Evolutionary conservation across 1,140 invertebrate species (phyloP).

Genomic region (Cepaea nemoralis): DNA sequence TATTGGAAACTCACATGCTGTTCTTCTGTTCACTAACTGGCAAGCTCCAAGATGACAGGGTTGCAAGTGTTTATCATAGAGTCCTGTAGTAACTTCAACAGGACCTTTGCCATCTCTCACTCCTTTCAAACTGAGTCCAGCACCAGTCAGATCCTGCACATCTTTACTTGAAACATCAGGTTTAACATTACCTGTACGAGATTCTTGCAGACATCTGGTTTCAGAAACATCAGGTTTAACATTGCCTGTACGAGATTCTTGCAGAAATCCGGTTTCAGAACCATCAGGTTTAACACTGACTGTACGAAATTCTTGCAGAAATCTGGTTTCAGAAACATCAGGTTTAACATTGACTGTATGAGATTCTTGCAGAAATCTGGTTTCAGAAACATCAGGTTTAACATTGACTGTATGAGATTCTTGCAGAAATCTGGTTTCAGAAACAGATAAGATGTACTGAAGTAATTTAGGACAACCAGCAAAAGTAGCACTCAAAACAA

Average conservation of each 20-base stretch:
- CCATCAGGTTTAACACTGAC: too few species aligned
- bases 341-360: not conserved
- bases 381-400: not conserved
- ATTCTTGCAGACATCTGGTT: not conserved
- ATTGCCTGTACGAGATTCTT: not conserved
- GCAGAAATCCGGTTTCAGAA: not conserved
- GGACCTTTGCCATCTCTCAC: not conserved
- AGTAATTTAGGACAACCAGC: not conserved
- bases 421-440: not conserved
- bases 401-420: not conserved
- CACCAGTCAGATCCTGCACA: not conserved
- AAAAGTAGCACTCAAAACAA: not conserved
- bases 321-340: not conserved
- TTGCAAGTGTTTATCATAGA: not conserved
- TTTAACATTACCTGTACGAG: not conserved
- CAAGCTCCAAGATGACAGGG: not conserved
- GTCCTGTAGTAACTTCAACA: not conserved
- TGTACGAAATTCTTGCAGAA: not conserved
- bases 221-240: not conserved
- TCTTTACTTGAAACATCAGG: not conserved
- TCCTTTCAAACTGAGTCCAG: not conserved
- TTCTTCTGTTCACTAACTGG: constrained; percentile 14
- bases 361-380: not conserved
- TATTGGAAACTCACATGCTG: constrained; percentile 31
- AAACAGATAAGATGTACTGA: not conserved